phyloP scores from a whole-genome alignment of 1,140 invertebrate genomes.

The Trachymyrmex septentrionalis region DNA sequence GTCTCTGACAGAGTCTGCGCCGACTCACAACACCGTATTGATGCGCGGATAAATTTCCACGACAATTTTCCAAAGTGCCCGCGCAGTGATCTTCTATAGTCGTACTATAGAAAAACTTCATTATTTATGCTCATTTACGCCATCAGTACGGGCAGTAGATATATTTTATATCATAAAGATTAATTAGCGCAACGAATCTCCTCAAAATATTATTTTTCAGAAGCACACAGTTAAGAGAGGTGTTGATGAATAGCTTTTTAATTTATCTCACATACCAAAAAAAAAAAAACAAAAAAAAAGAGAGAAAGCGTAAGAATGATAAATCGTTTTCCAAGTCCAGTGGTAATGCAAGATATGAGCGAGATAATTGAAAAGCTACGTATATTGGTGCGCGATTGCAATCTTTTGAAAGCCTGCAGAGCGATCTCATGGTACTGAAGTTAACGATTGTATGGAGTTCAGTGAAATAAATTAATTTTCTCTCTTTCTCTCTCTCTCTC shows the following conservation, averaged over 20 bases:
- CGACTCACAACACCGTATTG: slow-evolving; percentile 38
- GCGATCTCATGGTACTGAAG: not conserved
- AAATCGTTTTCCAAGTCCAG: slow-evolving; percentile 25
- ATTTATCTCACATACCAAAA: not conserved
- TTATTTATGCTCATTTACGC: slow-evolving; percentile 6
- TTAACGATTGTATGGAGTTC: not conserved
- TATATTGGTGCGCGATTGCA: not conserved
- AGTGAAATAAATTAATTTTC: slow-evolving; percentile 13
- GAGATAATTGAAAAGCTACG: slow-evolving; percentile 28
- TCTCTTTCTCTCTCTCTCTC: too few relatives aligned
- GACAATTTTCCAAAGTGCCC: slow-evolving; percentile 59
- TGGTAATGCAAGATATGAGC: not conserved
- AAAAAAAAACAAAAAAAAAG: slow-evolving; percentile 28
- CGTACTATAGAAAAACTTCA: not conserved
- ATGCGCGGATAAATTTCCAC: slow-evolving; percentile 43
- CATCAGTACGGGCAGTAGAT: not conserved
- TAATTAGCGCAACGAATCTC: slow-evolving; percentile 31
- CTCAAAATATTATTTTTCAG: slow-evolving; percentile 31
- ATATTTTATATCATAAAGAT: not conserved
- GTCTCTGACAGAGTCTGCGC: slow-evolving; percentile 40
- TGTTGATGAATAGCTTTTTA: slow-evolving; percentile 17
- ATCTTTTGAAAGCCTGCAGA: not conserved
- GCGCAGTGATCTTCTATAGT: not conserved
- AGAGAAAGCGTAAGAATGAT: slow-evolving; percentile 36
- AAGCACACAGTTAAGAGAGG: not conserved